Percentiles rank a stretch among this genome's conserved stretches.
phyloP scores from a whole-genome alignment of 2,888 invertebrate genomes.

The Hartigia nigra region DNA sequence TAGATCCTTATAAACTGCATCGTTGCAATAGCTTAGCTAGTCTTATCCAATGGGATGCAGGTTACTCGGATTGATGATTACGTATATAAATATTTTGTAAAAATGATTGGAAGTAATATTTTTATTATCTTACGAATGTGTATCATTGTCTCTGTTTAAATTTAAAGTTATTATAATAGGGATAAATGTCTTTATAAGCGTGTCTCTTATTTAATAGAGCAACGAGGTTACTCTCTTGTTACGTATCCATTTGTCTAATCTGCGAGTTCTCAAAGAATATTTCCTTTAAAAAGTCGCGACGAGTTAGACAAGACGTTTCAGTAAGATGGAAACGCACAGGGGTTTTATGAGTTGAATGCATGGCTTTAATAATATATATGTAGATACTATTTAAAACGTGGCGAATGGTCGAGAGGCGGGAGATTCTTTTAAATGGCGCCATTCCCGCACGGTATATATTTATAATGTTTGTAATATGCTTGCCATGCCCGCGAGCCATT shows the following conservation, averaged over 20 bases:
- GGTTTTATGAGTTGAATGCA: not conserved
- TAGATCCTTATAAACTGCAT: conserved; percentile 1
- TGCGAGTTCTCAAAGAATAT: conserved; percentile 44
- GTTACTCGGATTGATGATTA: not conserved
- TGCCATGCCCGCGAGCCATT: not conserved
- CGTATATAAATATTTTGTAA: not conserved
- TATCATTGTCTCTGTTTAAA: not conserved
- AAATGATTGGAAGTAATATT: not conserved
- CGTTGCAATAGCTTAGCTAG: not conserved
- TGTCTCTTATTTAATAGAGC: conserved; percentile 10
- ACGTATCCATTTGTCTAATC: conserved; percentile 31
- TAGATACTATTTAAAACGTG: not conserved
- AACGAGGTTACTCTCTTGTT: conserved; percentile 5
- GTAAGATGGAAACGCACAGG: not conserved
- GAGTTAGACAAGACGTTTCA: conserved; percentile 33
- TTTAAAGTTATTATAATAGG: not conserved
- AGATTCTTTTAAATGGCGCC: not conserved
- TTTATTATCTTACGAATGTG: not conserved
- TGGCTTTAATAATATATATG: not conserved
- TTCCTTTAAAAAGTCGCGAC: conserved; percentile 46
- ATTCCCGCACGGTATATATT: not conserved
- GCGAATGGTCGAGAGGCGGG: not conserved
- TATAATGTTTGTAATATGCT: not conserved
- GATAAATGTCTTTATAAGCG: conserved; percentile 1
- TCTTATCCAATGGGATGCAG: not conserved